phyloP scores from a whole-genome alignment of 2,888 invertebrate species.

The Norana najaformis region DNA sequence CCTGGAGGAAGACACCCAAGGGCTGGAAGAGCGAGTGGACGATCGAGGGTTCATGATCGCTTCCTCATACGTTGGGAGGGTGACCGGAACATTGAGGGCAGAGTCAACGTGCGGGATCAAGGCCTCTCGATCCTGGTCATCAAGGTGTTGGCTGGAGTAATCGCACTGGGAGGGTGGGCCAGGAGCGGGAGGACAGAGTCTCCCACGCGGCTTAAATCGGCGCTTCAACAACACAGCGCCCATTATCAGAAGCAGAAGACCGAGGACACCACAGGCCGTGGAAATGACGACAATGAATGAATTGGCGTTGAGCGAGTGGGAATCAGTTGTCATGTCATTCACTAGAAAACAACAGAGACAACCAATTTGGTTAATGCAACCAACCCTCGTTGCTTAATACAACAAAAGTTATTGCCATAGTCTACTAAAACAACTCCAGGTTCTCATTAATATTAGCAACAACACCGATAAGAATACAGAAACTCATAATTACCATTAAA shows the following conservation, averaged over 20 bases:
- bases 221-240: slow-evolving; percentile 54
- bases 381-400: not conserved
- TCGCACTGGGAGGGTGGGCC: slow-evolving; percentile 43
- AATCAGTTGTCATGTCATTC: not conserved
- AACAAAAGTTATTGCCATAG: not conserved
- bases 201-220: slow-evolving; percentile 28
- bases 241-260: slow-evolving; percentile 57
- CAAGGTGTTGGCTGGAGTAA: slow-evolving; percentile 54
- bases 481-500: not conserved
- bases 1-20: not conserved
- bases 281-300: slow-evolving; percentile 59
- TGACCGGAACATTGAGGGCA: slow-evolving; percentile 58
- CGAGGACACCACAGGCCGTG: slow-evolving; percentile 60
- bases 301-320: slow-evolving; percentile 43
- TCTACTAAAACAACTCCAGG: not conserved
- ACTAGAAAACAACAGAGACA: not conserved
- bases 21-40: slow-evolving; percentile 42
- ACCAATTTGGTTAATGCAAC: not conserved
- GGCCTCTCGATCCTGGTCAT: slow-evolving; percentile 65
- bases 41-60: slow-evolving; percentile 57
- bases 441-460: not conserved
- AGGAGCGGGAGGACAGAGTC: slow-evolving; percentile 34
- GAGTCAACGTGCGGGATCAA: slow-evolving; percentile 68
- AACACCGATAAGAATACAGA: not conserved
- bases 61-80: slow-evolving; percentile 67